These are phyloP conservation scores for Gasteruption jaculator DNA, from an alignment of 2,888 invertebrate species.

Conservation along the genomic window DNA sequence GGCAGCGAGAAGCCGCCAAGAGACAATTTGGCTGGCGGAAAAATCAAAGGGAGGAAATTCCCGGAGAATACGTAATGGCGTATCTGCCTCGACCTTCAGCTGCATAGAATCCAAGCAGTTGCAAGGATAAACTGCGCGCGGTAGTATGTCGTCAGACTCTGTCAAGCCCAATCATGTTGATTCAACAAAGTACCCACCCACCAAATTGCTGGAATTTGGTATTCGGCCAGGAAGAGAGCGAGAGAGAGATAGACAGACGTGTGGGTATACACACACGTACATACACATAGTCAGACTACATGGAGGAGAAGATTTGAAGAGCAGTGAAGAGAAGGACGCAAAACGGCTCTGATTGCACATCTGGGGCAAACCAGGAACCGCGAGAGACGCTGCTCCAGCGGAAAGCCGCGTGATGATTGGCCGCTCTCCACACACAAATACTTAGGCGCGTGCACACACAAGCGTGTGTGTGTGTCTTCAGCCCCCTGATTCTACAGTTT, in stretches of 20 bases:
- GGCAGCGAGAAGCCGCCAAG: too few species aligned
- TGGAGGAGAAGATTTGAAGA: too few species aligned
- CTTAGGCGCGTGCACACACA: too few species aligned
- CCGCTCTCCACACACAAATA: constrained; percentile 32
- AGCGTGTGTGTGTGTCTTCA: constrained; percentile 14
- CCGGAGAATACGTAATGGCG: too few species aligned
- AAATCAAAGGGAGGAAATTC: too few species aligned
- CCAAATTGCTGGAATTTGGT: constrained; percentile 52
- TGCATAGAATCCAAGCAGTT: not conserved
- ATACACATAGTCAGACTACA: too few species aligned
- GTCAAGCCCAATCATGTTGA: constrained; percentile 52
- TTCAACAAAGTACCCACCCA: constrained; percentile 52
- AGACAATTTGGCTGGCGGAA: too few species aligned
- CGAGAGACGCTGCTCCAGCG: constrained; percentile 45
- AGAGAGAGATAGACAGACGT: constrained; percentile 40
- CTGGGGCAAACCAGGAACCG: constrained; percentile 50
- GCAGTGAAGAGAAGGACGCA: too few species aligned
- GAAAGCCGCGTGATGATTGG: constrained; percentile 50
- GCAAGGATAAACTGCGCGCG: too few species aligned
- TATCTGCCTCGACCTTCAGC: not conserved
- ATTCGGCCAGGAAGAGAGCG: constrained; percentile 47
- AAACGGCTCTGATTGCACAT: constrained; percentile 51
- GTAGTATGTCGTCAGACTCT: constrained; percentile 37
- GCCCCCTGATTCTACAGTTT: constrained; percentile 13
- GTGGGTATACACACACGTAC: too few species aligned